Conservation (phyloP, 2,888 invertebrate genomes). For the Campoletis raptor region DNA sequence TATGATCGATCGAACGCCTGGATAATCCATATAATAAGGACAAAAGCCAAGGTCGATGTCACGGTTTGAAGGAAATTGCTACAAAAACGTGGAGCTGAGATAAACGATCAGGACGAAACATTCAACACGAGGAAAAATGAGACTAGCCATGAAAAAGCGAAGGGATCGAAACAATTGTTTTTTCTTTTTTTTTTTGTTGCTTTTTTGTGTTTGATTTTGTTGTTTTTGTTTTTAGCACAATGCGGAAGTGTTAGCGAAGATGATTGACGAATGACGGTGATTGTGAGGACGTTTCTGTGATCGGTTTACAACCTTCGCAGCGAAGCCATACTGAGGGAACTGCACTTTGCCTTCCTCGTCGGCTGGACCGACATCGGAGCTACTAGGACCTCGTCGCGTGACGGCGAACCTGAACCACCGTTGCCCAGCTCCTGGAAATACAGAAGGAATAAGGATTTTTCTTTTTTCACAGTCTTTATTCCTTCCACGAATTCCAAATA, state of each 20-base stretch:
- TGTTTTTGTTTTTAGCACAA: conserved; percentile 9
- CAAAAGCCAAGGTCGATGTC: background rate
- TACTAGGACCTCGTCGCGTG: conserved; percentile 88
- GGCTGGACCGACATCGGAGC: conserved; percentile 95
- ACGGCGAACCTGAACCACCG: conserved; percentile 87
- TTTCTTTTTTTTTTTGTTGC: conserved; percentile 66
- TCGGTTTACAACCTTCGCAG: conserved; percentile 89
- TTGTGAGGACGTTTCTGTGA: conserved; percentile 56
- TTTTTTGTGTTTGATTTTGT: conserved; percentile 38
- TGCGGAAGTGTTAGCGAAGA: conserved; percentile 24
- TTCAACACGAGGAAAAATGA: conserved; percentile 34
- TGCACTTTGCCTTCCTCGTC: conserved; percentile 91
- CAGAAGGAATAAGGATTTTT: conserved; percentile 66
- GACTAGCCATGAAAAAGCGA: conserved; percentile 40
- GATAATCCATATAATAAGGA: background rate
- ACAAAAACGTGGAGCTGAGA: conserved; percentile 21
- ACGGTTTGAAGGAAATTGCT: background rate
- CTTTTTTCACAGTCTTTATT: background rate
- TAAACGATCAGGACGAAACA: conserved; percentile 40
- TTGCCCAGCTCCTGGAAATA: conserved; percentile 89
- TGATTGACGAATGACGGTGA: conserved; percentile 54
- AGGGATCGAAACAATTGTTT: conserved; percentile 48
- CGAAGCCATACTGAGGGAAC: conserved; percentile 88
- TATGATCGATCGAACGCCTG: conserved; percentile 3
- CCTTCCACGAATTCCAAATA: conserved; percentile 21